These are phyloP conservation scores for Steinernema feltiae DNA, from an alignment of 1,140 invertebrate species.

Conservation along the genomic window DNA sequence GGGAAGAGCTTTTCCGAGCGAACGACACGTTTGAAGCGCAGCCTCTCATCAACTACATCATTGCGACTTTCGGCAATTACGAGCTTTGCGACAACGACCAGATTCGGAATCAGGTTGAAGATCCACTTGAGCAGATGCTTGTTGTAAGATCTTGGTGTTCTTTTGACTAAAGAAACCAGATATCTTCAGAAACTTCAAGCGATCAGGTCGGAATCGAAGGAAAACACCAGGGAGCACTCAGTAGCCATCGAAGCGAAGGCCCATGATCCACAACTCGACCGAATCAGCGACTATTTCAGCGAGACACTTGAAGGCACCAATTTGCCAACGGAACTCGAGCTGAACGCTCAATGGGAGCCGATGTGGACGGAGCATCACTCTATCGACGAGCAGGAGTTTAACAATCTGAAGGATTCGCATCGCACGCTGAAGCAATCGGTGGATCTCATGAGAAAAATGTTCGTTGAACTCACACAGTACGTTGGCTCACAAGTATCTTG, in stretches of 20 bases:
- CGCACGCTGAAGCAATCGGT: neutral
- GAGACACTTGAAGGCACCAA: neutral
- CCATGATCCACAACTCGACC: neutral
- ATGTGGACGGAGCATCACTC: neutral
- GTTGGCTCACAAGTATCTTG: neutral
- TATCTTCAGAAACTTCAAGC: neutral
- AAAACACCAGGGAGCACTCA: neutral
- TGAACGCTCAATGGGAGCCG: neutral
- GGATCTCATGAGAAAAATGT: neutral
- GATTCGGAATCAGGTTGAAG: neutral
- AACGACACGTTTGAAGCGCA: neutral
- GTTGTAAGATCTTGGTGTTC: neutral
- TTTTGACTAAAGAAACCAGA: neutral
- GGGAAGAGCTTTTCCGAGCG: neutral
- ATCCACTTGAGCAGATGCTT: neutral
- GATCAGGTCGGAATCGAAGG: neutral
- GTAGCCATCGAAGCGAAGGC: neutral
- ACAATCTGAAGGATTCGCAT: neutral
- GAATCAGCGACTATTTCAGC: neutral
- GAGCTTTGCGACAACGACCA: neutral
- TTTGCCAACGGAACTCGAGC: neutral
- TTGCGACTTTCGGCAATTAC: neutral
- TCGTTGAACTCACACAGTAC: neutral
- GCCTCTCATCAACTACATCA: neutral
- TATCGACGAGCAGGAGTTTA: neutral